Evolutionary conservation across 2,888 invertebrate genomes (phyloP), one percentile per base, ranked within the genome.

Genomic region (Caenorhabditis wallacei): DNA sequence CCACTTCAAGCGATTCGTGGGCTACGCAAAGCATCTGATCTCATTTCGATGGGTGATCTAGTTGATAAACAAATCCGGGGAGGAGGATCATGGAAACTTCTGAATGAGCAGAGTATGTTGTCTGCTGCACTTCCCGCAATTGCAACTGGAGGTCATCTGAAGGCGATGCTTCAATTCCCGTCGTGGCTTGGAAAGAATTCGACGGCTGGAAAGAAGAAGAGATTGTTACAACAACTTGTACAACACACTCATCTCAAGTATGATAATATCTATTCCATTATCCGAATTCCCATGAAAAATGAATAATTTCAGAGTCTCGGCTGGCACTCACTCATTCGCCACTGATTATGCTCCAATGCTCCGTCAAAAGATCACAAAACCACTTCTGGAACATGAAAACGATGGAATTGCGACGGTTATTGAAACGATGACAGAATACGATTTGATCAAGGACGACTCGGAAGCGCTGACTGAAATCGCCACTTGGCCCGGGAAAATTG

Each of bases 101-200:
- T 99, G 16, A 97, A 98, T 11, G 92, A 93, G 0, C 90, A 94
- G 93, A 97, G 97, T 0, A 95, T 97, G 93, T 96, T 95, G 93
- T 95, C 96, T 53, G 96, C 96, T 16, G 96, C 97, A 53, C 93
- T 98, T 72, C 98, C 98, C 0, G 97, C 98, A 0, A 94, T 95
- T 89, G 93, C 94, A 71, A 94, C 98, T 94, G 94, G 95, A 30
- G 98, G 98, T 2, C 94, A 95, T 90, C 92, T 97, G 68, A 84
- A 64, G 13, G 78, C 76, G 13, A 82, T 79, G 84, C 63, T 88
- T 22, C 95, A 95, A 91, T 99, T 99, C 93, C 99, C 99, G 1
- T 93, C 94, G 48, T 99, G 98, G 98, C 94, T 99, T 70, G 99
- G 99, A 0, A 96, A 96, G 93, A 96, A 97, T 93, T 98, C 98